phyloP scores from a whole-genome alignment of 1,140 invertebrate species.

The Caenorhabditis briggsae region DNA sequence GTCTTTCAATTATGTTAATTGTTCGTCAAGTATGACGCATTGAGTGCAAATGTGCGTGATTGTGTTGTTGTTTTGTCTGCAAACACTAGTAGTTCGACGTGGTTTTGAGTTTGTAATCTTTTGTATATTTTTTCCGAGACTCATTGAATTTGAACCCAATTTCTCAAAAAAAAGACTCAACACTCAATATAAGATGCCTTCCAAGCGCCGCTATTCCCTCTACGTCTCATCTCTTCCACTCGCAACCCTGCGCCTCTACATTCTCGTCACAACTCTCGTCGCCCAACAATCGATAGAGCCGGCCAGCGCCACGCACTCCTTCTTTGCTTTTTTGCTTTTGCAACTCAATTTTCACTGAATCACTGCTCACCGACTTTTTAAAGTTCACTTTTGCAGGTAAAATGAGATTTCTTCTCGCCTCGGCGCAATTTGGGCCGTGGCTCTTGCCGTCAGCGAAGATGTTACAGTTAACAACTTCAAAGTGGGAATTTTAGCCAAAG shows the following conservation, averaged over 20 bases:
- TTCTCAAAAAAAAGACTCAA: not conserved
- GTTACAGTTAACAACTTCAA: conserved; percentile 49
- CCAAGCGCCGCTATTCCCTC: not conserved
- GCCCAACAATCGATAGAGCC: not conserved
- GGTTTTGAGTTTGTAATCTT: not conserved
- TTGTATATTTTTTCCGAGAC: not conserved
- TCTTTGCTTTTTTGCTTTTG: not conserved
- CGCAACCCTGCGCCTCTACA: not conserved
- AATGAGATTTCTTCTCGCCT: conserved; percentile 41
- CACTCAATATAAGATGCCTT: not conserved
- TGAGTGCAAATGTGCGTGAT: not conserved
- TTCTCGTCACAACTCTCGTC: not conserved
- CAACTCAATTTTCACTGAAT: not conserved
- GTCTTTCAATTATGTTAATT: not conserved
- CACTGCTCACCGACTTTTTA: not conserved
- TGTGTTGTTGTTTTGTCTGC: not conserved
- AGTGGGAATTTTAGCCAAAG: conserved; percentile 59
- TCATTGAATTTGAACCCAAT: not conserved
- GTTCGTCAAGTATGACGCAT: not conserved
- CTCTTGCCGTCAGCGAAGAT: not conserved
- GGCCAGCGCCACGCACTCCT: not conserved
- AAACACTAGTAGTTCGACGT: conserved; percentile 50
- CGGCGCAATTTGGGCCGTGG: not conserved
- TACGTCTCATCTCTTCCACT: not conserved
- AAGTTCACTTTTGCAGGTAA: not conserved